Base-by-base conservation (phyloP, 2,888 invertebrate species). In the Biston stratarius region DNA sequence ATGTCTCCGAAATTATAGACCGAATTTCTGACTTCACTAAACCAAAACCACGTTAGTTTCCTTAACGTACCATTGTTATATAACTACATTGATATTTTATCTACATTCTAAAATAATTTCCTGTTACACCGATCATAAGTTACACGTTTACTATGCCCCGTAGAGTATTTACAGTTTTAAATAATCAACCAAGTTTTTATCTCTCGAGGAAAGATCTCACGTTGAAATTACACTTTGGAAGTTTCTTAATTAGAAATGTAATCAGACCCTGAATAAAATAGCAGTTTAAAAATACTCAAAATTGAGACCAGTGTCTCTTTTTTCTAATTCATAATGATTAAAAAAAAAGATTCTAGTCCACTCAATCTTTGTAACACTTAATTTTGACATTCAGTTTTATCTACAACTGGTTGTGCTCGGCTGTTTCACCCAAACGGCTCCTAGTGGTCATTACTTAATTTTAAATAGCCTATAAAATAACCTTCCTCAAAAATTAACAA, bases 141-240 rank as follows among this genome's bases (percentile, higher is more conserved):
- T 24, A 24, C 40, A 5, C 49, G 60, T 68, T n/a, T 61, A 56
- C 49, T 8, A 10, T 15, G 9, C 15, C 59, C 44, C 24, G 56
- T 47, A 81, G 80, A 79, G 83, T 85, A 85, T 86, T 85, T 84
- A 82, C 81, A 84, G 84, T 73, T 73, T 75, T 75, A 75, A 69
- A 67, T 65, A 69, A 68, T 70, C 70, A 72, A 72, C 73, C 73
- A 75, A 71, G 66, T 75, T 75, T 75, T 75, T 75, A 75, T 75
- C 75, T 75, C 64, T 47, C 42, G 69, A 66, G 67, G 73, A 73
- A 72, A 68, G 71, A 71, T 73, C 70, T 69, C 66, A 61, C 67
- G 71, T 70, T 66, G 66, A 68, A 70, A 75, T 73, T 70, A 72
- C 72, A 68, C 69, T 73, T 74, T 67, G 61, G 64, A 74, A 75